Base-by-base conservation (phyloP, 1,140 invertebrate species). In the Temnothorax longispinosus region DNA sequence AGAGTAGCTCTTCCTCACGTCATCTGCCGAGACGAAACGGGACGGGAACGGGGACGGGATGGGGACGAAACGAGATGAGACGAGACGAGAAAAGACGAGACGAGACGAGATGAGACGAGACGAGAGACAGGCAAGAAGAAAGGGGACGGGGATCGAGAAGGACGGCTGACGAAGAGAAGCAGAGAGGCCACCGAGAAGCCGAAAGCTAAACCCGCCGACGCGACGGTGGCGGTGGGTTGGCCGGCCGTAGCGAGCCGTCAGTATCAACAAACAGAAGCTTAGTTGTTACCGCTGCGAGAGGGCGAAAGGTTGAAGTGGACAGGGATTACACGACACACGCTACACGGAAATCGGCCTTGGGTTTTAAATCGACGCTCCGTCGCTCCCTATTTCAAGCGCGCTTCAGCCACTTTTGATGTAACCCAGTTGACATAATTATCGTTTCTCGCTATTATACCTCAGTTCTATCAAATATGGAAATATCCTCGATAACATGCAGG, bases 211-310 rank as follows among this genome's bases (percentile, higher is more conserved):
- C 89, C 92, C 89, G 91, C 91, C 91, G 87, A 88, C 80, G 85
- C 87, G 89, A 88, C 85, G 87, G 67, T 60, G 69, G 56, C 85
- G 87, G 67, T 60, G 69, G 56, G 89, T 91, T 89, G 84, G 50
- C 44, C 78, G 71, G 67, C 35, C 52, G 60, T n/a, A 35, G 88
- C 62, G 75, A 65, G 89, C 88, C 86, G 77, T 89, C 86, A 89
- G 90, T 87, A 86, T 87, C 88, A 81, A 67, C 89, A 89, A 93
- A 93, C 92, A 93, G 92, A 92, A 93, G 91, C 89, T 88, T 60
- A 87, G 78, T 93, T 93, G 90, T 93, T 84, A 74, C 80, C 67
- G 27, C 41, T 87, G 60, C 88, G 27, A 27, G 85, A 90, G 78
- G 50, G 65, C 78, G 69, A 75, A 84, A 74, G 74, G 58, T 50